Evolutionary conservation across 2,113 vertebrate genomes (phyloP), one percentile per base, ranked within the genome.

Genomic region (Microcebus jonahi): DNA sequence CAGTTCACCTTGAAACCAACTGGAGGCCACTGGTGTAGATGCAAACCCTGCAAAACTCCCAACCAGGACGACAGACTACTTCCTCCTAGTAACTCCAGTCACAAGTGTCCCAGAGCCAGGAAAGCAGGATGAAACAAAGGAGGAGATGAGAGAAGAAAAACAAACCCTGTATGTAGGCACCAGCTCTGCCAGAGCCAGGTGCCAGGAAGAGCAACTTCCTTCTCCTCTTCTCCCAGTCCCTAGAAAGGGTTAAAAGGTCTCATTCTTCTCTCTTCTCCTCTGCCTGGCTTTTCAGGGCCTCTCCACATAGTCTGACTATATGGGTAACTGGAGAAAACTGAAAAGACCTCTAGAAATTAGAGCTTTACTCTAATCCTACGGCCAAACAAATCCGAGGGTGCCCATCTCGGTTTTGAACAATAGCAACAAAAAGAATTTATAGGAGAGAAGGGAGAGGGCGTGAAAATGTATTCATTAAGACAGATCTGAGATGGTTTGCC

Each of bases 401-500:
- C 53, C 50, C 23, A 29, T 76, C 71, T 85, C 48, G 55, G 65
- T 25, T 83, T 55, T 50, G 73, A 93, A 79, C 27, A 88, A 36
- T 8, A 79, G 18, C 39, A 88, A 67, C 53, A 91, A 91, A 75
- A 94, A 92, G 17, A 93, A 80, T 87, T 25, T 95, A n/a, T 29
- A 95, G 68, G 21, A n/a, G 61, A 50, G 45, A 63, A 57, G 25
- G 34, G 31, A 3, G n/a, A 9, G 4, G 48, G 10, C 10, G n/a
- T 50, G 50, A 81, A 79, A 84, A 73, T 53, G 14, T 67, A 63
- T 81, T 55, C 55, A 79, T 55, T 21, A 80, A 89, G 71, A 80
- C 53, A 90, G 76, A 90, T 65, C 39, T 50, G 48, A 73, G 42
- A 84, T 50, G 36, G 7, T 70, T 55, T 65, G 59, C 29, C 27